These are phyloP conservation scores for Beris morrisii DNA, from an alignment of 2,888 invertebrate species.

Conservation along the genomic window DNA sequence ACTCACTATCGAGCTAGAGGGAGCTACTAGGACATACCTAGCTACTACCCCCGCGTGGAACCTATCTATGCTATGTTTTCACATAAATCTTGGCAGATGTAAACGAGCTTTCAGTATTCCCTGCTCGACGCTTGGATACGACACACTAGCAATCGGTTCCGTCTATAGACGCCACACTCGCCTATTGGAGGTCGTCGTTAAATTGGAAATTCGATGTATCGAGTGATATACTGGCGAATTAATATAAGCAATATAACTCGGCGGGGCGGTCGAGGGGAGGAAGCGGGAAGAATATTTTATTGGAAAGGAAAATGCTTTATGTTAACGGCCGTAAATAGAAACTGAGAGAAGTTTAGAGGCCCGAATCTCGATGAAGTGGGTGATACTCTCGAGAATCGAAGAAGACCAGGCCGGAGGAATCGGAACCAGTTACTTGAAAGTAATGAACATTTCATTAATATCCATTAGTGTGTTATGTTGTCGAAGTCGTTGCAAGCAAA, in stretches of 20 bases:
- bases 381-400: too few species aligned
- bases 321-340: conserved; percentile 9
- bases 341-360: too few species aligned
- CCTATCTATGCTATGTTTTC: background rate
- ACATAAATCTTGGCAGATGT: conserved; percentile 32
- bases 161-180: background rate
- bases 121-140: background rate
- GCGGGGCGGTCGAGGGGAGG: background rate
- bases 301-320: conserved; percentile 25
- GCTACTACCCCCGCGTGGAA: too few species aligned
- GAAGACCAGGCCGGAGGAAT: too few species aligned
- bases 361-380: too few species aligned
- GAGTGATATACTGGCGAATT: conserved; percentile 28
- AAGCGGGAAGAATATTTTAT: conserved; percentile 19
- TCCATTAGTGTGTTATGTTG: too few species aligned
- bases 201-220: conserved; percentile 31
- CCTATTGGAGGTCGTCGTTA: conserved; percentile 17
- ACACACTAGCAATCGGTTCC: background rate
- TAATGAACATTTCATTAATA: too few species aligned
- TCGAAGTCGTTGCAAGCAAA: too few species aligned
- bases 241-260: conserved; percentile 13
- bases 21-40: too few species aligned
- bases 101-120: conserved; percentile 31
- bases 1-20: too few species aligned
- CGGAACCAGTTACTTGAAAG: too few species aligned